Percentiles rank a stretch among this genome's conserved stretches.
phyloP scores from a whole-genome alignment of 2,888 invertebrate species.

The Drosophila setosimentum region DNA sequence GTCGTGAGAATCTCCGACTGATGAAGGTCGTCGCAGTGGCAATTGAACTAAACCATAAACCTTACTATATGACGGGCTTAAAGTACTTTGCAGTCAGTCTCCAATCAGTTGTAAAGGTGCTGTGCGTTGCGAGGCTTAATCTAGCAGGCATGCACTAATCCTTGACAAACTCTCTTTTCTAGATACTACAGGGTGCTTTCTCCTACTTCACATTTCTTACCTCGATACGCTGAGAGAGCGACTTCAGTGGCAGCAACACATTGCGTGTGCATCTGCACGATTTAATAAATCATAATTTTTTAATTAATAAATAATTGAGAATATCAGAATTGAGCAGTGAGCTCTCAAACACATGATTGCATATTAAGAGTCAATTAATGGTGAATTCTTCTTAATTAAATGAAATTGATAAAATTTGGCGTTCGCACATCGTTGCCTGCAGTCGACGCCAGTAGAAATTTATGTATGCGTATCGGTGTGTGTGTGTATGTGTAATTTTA shows the following conservation, averaged over 20 bases:
- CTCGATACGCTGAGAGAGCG: slow-evolving; percentile 63
- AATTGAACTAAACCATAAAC: slow-evolving; percentile 68
- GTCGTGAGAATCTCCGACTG: slow-evolving; percentile 65
- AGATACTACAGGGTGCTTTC: slow-evolving; percentile 78
- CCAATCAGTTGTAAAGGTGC: slow-evolving; percentile 67
- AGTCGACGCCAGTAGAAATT: slow-evolving; percentile 22
- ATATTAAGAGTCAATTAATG: slow-evolving; percentile 78
- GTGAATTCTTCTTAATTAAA: slow-evolving; percentile 75
- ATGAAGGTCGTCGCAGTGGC: slow-evolving; percentile 71
- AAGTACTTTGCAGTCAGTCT: slow-evolving; percentile 77
- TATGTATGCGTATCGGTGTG: slow-evolving; percentile 8
- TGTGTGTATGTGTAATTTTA: slow-evolving; percentile 4
- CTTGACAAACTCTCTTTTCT: background rate
- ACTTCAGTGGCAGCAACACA: background rate
- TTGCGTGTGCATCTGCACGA: slow-evolving; percentile 6
- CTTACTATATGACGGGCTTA: slow-evolving; percentile 73
- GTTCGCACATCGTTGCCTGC: slow-evolving; percentile 57
- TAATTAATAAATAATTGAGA: slow-evolving; percentile 53
- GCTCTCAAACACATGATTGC: slow-evolving; percentile 65
- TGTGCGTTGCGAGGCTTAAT: no score
- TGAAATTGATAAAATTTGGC: slow-evolving; percentile 63
- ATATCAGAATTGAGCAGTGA: slow-evolving; percentile 18
- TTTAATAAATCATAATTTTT: slow-evolving; percentile 55
- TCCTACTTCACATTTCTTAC: slow-evolving; percentile 81
- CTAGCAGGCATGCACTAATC: background rate